Conservation (phyloP, 1,140 invertebrate species). For the Druon quercuslanigerum region DNA sequence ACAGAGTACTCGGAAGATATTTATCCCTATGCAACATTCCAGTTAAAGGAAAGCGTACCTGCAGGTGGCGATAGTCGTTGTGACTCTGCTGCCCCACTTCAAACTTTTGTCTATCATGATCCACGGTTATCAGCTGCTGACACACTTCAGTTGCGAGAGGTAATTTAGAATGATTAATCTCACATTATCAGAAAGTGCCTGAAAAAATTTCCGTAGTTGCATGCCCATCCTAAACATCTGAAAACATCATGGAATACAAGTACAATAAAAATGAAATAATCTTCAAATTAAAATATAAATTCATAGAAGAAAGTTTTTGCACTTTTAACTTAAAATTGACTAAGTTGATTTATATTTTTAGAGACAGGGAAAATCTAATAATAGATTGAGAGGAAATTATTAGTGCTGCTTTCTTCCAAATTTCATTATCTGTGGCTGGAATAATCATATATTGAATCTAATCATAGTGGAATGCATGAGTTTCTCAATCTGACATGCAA, state of each 20-base stretch:
- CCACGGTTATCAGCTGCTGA: conserved; percentile 76
- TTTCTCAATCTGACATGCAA: no score
- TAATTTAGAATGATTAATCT: conserved; percentile 51
- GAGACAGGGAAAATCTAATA: no score
- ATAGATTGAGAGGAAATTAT: no score
- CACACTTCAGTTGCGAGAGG: conserved; percentile 78
- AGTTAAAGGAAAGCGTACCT: conserved; percentile 85
- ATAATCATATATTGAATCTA: no score
- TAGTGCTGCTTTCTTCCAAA: no score
- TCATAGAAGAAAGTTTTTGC: not conserved
- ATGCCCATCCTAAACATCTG: not conserved
- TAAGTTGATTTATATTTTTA: no score
- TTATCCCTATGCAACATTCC: conserved; percentile 93
- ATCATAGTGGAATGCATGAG: no score
- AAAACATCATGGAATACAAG: not conserved
- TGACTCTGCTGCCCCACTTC: conserved; percentile 90
- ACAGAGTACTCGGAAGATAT: conserved; percentile 94
- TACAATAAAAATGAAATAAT: not conserved
- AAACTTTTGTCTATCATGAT: conserved; percentile 93
- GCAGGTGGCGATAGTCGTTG: conserved; percentile 91
- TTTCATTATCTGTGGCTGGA: no score
- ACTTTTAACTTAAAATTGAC: no score
- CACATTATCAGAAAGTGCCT: conserved; percentile 1
- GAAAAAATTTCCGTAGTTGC: conserved; percentile 35
- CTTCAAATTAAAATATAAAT: not conserved